Base-by-base conservation (phyloP, 2,888 invertebrate genomes). In the Macrophya annulata region DNA sequence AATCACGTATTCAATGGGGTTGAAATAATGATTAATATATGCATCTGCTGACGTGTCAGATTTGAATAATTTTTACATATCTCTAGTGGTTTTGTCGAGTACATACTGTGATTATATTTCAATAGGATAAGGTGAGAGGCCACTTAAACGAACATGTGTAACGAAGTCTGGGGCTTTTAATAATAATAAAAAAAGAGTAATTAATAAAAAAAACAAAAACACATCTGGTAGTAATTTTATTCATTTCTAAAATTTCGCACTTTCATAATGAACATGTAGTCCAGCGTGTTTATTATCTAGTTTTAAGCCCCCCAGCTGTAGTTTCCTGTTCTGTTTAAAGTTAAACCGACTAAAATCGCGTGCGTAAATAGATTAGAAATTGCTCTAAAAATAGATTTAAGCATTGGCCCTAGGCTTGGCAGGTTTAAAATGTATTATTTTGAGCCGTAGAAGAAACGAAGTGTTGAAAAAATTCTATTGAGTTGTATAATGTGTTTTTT, bases 291-390 rank as follows among this genome's bases (percentile, higher is more conserved):
- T 48, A 15, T 48, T 48, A 48, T 12, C 9, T 9, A 5, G 37
- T 21, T 40, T 43, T 72, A 1, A 37, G 40, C 37, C 76, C 37
- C 76, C 31, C 25, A 15, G n/a, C 76, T 62, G 48, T 48, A 15
- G 1, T 21, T 31, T 21, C 25, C 25, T 25, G 21, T 62, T 62
- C 12, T 12, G 76, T 76, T 31, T 55, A 6, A 55, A 55, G 77
- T 48, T 31, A 31, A 77, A 77, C 12, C 31, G 31, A 21, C 48
- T 12, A 17, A 31, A 77, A 77, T 48, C 51, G 77, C 37, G 77
- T 77, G 51, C 37, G 51, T 55, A 51, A 37, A 77, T 51, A 77
- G 77, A 77, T 77, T 77, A 77, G 77, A 31, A 77, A 77, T 51
- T 77, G 25, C 17, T 31, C 51, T 37, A 37, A 77, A 77, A 77